Percentiles rank a stretch among this genome's conserved stretches.
phyloP scores from a whole-genome alignment of 2,888 invertebrate species.

The Ctenicera cuprea region DNA sequence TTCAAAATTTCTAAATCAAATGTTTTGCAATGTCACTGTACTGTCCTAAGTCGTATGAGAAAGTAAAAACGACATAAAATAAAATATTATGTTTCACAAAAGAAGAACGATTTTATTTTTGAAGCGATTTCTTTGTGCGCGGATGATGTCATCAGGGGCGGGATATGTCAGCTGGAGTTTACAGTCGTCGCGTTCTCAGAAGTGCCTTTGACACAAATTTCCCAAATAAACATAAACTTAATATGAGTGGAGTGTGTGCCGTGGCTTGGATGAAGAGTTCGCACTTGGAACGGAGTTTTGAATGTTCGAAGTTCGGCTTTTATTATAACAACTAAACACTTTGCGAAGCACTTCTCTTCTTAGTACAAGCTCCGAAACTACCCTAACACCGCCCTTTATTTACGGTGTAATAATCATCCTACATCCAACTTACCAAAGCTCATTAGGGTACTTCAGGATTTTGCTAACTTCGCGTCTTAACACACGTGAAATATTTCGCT shows the following conservation, averaged over 20 bases:
- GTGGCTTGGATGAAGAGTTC: not conserved
- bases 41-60: too few species aligned
- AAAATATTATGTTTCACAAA: slow-evolving; percentile 27
- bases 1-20: too few species aligned
- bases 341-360: slow-evolving; percentile 7
- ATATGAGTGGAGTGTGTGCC: slow-evolving; percentile 18
- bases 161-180: slow-evolving; percentile 23
- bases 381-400: not conserved
- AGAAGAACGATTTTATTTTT: slow-evolving; percentile 20
- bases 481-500: not conserved
- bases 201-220: slow-evolving; percentile 23
- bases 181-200: slow-evolving; percentile 4
- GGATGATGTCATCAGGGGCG: slow-evolving; percentile 21
- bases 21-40: too few species aligned
- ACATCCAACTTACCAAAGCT: slow-evolving; percentile 1
- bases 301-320: slow-evolving; percentile 19
- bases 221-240: slow-evolving; percentile 25
- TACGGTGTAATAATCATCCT: not conserved
- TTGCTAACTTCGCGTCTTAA: not conserved
- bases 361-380: slow-evolving; percentile 1
- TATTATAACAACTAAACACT: slow-evolving; percentile 20
- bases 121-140: slow-evolving; percentile 16
- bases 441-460: not conserved
- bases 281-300: slow-evolving; percentile 7
- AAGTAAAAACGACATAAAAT: slow-evolving; percentile 22